These are phyloP conservation scores for Beroe forskalii DNA, from an alignment of 37 sponge, comb jelly and placozoan species.

Conservation along the genomic window DNA sequence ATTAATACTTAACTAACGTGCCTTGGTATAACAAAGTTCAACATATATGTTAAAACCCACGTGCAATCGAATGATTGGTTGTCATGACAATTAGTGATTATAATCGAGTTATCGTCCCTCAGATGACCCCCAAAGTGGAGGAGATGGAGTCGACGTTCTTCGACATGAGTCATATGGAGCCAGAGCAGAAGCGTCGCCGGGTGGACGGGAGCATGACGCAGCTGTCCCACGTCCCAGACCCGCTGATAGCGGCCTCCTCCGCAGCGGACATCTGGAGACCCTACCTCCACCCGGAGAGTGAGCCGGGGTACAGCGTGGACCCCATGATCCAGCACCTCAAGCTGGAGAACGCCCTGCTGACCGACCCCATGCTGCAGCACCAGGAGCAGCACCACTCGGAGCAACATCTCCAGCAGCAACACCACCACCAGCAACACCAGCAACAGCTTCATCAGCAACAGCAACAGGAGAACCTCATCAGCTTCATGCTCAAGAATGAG, in stretches of 20 bases:
- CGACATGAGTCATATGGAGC: background rate
- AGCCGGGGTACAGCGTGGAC: background rate
- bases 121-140: background rate
- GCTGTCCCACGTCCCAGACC: background rate
- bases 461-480: conserved; percentile 26
- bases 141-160: conserved; percentile 25
- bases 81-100: no score
- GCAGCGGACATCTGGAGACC: conserved; percentile 51
- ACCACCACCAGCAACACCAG: background rate
- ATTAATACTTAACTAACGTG: no score
- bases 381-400: background rate
- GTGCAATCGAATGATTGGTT: no score
- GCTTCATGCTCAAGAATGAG: conserved; percentile 31
- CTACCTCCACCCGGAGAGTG: background rate
- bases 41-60: background rate
- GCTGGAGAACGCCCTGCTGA: background rate
- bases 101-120: no score
- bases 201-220: background rate
- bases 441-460: background rate
- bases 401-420: background rate
- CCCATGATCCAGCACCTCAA: conserved; percentile 3
- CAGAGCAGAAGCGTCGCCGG: background rate
- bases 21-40: no score
- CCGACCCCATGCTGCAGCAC: background rate
- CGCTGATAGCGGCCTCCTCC: background rate